A percentile compares a stretch with the other conserved stretches of the same genome.
Conservation (phyloP, 2,888 invertebrate genomes). For the Zaprionus lineosus region DNA sequence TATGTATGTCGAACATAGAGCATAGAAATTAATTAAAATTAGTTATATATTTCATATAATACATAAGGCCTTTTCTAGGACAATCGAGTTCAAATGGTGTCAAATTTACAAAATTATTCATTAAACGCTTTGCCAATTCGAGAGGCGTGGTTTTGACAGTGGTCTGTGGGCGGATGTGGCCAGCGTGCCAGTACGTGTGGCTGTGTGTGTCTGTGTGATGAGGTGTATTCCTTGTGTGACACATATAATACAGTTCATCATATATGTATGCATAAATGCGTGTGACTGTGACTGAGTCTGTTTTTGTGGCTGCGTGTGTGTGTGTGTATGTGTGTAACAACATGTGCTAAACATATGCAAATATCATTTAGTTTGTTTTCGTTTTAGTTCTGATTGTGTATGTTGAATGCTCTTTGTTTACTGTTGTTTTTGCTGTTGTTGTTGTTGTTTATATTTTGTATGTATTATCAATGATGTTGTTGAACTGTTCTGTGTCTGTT, state of each 20-base stretch:
- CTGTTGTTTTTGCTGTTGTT: constrained; percentile 10
- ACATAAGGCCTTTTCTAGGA: constrained; percentile 69
- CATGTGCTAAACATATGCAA: constrained; percentile 53
- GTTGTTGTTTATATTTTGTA: constrained; percentile 24
- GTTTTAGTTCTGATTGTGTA: constrained; percentile 27
- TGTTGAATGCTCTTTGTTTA: constrained; percentile 25
- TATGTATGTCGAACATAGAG: constrained; percentile 53
- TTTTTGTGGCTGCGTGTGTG: constrained; percentile 13
- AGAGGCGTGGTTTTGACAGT: constrained; percentile 3
- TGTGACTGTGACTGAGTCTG: constrained; percentile 5
- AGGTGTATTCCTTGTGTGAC: constrained; percentile 58
- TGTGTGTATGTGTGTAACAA: constrained; percentile 34
- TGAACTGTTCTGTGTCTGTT: constrained; percentile 58
- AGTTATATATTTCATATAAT: constrained; percentile 66
- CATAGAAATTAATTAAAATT: constrained; percentile 54
- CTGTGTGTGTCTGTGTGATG: constrained; percentile 22
- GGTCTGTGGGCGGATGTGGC: constrained; percentile 14
- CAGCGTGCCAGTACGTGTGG: constrained; percentile 11
- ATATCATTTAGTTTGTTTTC: constrained; percentile 49
- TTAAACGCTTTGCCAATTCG: constrained; percentile 35
- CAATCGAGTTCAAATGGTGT: constrained; percentile 41
- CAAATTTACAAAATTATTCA: constrained; percentile 32
- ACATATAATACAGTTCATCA: constrained; percentile 64
- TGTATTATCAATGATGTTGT: too few relatives aligned
- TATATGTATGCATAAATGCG: constrained; percentile 22